Conservation (phyloP, 2,797 vertebrate genomes). For the Enteromius fasciolatus region DNA sequence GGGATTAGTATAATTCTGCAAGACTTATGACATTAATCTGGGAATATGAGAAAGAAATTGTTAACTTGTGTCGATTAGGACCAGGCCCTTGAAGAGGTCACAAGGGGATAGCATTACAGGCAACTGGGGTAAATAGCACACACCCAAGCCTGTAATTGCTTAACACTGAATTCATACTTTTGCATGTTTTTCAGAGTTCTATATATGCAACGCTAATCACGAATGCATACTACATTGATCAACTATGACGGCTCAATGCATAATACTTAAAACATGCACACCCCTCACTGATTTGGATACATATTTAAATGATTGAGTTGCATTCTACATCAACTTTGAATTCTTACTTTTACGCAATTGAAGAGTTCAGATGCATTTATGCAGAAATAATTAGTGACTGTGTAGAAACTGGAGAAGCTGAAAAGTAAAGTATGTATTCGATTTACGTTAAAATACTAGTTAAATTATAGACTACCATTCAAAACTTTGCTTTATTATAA, state of each 20-base stretch:
- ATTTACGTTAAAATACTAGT: background rate
- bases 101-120: background rate
- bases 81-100: background rate
- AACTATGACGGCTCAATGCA: background rate
- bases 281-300: background rate
- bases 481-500: too few species aligned
- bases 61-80: conserved; percentile 27
- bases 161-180: background rate
- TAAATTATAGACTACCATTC: background rate
- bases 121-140: background rate
- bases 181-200: background rate
- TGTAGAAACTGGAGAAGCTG: background rate
- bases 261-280: background rate
- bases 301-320: background rate
- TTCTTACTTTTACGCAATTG: background rate
- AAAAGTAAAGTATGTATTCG: background rate
- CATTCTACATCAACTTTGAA: background rate
- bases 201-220: background rate
- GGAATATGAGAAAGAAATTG: conserved; percentile 9
- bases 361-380: too few species aligned
- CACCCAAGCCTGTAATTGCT: conserved; percentile 9
- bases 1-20: conserved; percentile 40
- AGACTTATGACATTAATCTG: conserved; percentile 40
- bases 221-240: background rate
- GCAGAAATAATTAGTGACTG: background rate